These are phyloP conservation scores for Kradibia gibbosae DNA, from an alignment of 1,140 invertebrate species.

Conservation along the genomic window DNA sequence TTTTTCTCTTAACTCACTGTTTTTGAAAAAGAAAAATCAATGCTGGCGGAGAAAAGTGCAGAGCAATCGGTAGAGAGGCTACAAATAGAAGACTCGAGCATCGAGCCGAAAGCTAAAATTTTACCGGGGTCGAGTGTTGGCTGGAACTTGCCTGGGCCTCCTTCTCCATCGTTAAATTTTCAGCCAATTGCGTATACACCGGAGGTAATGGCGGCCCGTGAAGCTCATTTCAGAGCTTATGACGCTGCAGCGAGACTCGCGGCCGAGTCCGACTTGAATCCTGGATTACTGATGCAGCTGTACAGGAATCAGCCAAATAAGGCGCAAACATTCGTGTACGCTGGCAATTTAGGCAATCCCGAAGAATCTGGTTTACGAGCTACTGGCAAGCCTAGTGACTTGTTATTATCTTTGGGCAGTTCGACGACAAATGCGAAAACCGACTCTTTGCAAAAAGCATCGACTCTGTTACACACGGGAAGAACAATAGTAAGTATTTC, in stretches of 20 bases:
- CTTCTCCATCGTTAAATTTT: conserved; percentile 32
- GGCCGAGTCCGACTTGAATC: conserved; percentile 36
- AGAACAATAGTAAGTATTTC: not conserved
- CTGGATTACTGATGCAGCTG: not conserved
- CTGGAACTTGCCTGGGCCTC: too few relatives aligned
- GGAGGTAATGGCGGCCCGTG: conserved; percentile 61
- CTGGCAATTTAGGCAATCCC: not conserved
- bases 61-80: too few relatives aligned
- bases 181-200: conserved; percentile 63
- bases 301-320: not conserved
- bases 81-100: not conserved
- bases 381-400: not conserved
- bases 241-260: conserved; percentile 49
- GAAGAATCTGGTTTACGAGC: not conserved
- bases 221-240: conserved; percentile 60
- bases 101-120: not conserved
- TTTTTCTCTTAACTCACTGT: not conserved
- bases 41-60: not conserved
- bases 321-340: not conserved
- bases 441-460: not conserved
- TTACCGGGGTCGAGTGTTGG: too few relatives aligned
- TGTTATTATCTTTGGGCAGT: not conserved
- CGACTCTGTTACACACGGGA: not conserved
- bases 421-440: not conserved
- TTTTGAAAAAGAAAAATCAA: not conserved